Evolutionary conservation across 2,113 vertebrate genomes (phyloP).

Genomic region (Gobius niger): DNA sequence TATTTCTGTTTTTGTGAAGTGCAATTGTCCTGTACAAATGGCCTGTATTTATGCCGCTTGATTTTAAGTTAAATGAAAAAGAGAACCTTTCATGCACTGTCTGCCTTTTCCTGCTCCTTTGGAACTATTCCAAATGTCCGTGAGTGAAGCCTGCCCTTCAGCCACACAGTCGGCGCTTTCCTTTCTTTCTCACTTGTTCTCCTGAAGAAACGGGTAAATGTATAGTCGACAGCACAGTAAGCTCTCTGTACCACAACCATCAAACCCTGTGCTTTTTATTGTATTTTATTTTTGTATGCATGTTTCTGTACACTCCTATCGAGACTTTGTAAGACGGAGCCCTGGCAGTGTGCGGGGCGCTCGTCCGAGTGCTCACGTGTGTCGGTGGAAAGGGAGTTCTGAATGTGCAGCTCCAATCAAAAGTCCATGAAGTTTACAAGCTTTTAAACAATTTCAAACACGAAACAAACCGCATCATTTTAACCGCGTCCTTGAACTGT

Average conservation of each 20-base stretch:
- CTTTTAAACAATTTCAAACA: not conserved
- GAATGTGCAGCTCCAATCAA: constrained; percentile 26
- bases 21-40: constrained; percentile 96
- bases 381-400: constrained; percentile 45
- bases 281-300: constrained; percentile 60
- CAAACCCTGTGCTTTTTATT: constrained; percentile 52
- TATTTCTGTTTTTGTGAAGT: constrained; percentile 96
- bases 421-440: not conserved
- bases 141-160: constrained; percentile 72
- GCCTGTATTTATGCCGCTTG: constrained; percentile 96
- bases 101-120: constrained; percentile 84
- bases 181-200: constrained; percentile 56
- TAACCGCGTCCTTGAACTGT: constrained; percentile 18
- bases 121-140: constrained; percentile 82
- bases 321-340: constrained; percentile 49
- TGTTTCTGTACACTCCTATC: constrained; percentile 62
- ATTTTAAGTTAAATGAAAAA: constrained; percentile 84
- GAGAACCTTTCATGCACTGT: constrained; percentile 87
- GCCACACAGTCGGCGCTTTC: constrained; percentile 55
- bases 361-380: constrained; percentile 12
- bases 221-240: constrained; percentile 78
- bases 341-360: constrained; percentile 21
- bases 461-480: constrained; percentile 11
- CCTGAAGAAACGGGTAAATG: constrained; percentile 81
- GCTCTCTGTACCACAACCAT: constrained; percentile 75